Evolutionary conservation across 2,797 vertebrate species (phyloP).

Genomic region (Chlorospingus flavigularis): DNA sequence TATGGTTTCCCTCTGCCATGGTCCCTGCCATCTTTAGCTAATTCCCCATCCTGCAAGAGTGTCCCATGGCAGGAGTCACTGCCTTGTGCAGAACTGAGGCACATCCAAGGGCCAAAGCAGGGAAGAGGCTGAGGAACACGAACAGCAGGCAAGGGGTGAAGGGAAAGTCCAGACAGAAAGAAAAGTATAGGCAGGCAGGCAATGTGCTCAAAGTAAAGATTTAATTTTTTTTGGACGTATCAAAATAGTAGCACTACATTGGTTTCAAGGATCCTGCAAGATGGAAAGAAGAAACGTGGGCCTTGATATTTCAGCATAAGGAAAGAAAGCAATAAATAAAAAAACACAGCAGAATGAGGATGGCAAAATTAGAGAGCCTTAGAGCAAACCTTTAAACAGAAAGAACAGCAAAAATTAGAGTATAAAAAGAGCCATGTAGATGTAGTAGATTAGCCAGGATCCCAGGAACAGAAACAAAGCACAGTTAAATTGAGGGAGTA

Average conservation of each 20-base stretch:
- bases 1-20: not conserved
- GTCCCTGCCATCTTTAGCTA: not conserved
- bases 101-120: not conserved
- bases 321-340: not conserved
- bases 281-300: not conserved
- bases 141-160: not conserved
- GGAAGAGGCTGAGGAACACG: not conserved
- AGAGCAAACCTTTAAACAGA: not conserved
- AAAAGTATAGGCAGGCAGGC: not conserved
- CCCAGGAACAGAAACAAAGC: not conserved
- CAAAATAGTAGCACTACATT: not conserved
- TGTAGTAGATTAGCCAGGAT: not conserved
- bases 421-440: not conserved
- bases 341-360: not conserved
- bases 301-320: not conserved
- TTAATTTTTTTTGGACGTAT: not conserved
- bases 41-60: rapidly evolving
- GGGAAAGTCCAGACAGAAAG: not conserved
- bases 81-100: not conserved
- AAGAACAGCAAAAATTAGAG: not conserved
- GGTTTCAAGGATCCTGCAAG: not conserved
- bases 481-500: not conserved
- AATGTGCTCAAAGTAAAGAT: not conserved
- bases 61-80: rapidly evolving
- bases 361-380: not conserved